Conservation (phyloP, 1,140 invertebrate species). For the Papilio aristodemus region DNA sequence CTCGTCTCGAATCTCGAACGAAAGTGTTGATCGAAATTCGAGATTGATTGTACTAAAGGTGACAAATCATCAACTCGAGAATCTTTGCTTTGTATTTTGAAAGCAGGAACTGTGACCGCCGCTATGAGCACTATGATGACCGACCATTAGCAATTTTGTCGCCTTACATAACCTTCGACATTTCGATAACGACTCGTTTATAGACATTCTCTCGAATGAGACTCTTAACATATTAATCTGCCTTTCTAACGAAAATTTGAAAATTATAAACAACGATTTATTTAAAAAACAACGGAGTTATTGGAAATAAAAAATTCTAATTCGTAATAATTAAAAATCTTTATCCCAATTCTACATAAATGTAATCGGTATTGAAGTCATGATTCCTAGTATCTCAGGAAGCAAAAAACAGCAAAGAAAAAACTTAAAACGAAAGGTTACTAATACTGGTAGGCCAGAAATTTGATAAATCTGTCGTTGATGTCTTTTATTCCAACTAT, state of each 20-base stretch:
- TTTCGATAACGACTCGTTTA: constrained; percentile 11
- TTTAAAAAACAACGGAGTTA: too few species aligned
- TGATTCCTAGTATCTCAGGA: too few species aligned
- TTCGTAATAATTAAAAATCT: too few species aligned
- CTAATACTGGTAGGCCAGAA: too few species aligned
- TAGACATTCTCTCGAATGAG: constrained; percentile 1
- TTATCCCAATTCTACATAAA: too few species aligned
- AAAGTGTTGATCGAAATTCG: too few species aligned
- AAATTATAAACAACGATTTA: background rate
- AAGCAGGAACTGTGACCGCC: constrained; percentile 5
- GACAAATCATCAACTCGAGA: background rate
- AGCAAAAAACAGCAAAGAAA: too few species aligned
- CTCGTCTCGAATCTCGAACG: too few species aligned
- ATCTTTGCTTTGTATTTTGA: background rate
- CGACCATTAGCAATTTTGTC: constrained; percentile 13
- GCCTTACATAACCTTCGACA: constrained; percentile 14
- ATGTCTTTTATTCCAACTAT: background rate
- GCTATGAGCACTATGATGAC: background rate
- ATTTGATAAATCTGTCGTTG: background rate
- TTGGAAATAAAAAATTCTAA: too few species aligned
- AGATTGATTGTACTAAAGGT: too few species aligned
- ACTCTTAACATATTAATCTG: constrained; percentile 7
- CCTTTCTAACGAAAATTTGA: constrained; percentile 15
- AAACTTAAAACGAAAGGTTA: too few species aligned
- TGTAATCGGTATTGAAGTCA: too few species aligned